Conservation (phyloP, 2,888 invertebrate genomes). For the Hermodice carunculata region DNA sequence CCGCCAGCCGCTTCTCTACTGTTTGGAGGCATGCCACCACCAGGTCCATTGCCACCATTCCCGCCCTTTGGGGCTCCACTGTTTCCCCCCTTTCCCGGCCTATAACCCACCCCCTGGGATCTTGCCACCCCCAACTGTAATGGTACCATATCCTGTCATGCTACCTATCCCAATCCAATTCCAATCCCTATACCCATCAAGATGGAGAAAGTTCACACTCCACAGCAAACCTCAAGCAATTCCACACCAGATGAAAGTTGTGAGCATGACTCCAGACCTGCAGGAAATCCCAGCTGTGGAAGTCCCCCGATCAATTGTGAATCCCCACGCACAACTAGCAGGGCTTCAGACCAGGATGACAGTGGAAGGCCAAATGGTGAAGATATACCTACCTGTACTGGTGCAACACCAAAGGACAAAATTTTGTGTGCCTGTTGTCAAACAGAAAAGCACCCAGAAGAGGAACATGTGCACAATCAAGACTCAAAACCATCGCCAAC, state of each 20-base stretch:
- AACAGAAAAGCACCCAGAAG: slow-evolving; percentile 38
- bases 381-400: too few species aligned
- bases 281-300: too few species aligned
- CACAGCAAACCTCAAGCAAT: too few species aligned
- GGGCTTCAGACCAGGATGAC: too few species aligned
- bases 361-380: too few species aligned
- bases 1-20: too few species aligned
- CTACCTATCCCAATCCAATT: slow-evolving; percentile 34
- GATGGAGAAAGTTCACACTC: slow-evolving; percentile 1
- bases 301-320: too few species aligned
- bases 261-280: too few species aligned
- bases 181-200: slow-evolving; percentile 33
- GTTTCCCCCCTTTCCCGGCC: not conserved
- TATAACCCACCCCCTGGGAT: not conserved
- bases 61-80: slow-evolving; percentile 4
- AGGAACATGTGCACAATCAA: slow-evolving; percentile 37
- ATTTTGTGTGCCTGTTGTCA: slow-evolving; percentile 30
- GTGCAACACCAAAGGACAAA: slow-evolving; percentile 17
- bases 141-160: slow-evolving; percentile 36
- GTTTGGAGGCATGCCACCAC: not conserved
- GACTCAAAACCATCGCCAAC: too few species aligned
- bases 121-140: slow-evolving; percentile 35
- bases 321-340: too few species aligned
- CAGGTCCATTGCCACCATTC: not conserved
- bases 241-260: too few species aligned